These are phyloP conservation scores for Subacronicta megacephala DNA, from an alignment of 2,888 invertebrate species.

Conservation along the genomic window DNA sequence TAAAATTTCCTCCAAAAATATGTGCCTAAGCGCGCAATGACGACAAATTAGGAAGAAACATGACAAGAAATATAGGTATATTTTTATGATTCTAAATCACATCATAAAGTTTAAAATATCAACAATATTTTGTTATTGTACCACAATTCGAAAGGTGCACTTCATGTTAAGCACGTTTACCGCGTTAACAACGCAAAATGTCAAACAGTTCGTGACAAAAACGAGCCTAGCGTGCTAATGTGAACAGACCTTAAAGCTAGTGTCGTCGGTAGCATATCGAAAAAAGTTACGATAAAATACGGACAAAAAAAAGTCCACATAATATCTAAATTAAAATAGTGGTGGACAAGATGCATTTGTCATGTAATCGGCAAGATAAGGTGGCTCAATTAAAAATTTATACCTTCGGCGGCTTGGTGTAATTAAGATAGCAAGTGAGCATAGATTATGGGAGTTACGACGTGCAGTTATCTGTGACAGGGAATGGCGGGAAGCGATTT, in stretches of 20 bases:
- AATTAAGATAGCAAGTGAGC: constrained; percentile 78
- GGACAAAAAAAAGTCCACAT: constrained; percentile 45
- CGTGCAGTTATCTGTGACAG: constrained; percentile 71
- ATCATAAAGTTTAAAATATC: neutral
- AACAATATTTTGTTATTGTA: constrained; percentile 4
- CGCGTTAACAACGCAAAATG: constrained; percentile 48
- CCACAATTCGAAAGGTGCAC: constrained; percentile 19
- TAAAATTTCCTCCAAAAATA: too few relatives aligned
- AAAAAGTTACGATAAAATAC: constrained; percentile 6
- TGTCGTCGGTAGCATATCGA: constrained; percentile 41
- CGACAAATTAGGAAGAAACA: neutral
- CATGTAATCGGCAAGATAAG: constrained; percentile 69
- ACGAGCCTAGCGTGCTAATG: constrained; percentile 51
- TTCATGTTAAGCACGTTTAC: constrained; percentile 43
- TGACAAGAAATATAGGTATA: too few relatives aligned
- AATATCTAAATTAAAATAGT: constrained; percentile 58
- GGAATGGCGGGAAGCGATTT: constrained; percentile 74
- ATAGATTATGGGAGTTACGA: constrained; percentile 69
- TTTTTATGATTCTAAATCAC: neutral
- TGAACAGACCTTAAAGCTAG: constrained; percentile 44
- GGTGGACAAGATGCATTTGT: constrained; percentile 66
- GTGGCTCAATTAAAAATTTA: constrained; percentile 76
- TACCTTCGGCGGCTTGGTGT: constrained; percentile 65
- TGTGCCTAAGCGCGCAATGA: too few relatives aligned
- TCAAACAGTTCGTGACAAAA: constrained; percentile 54